Percentiles rank a stretch among this genome's conserved stretches.
Evolutionary conservation across 2,888 invertebrate species (phyloP).

Genomic region (Drosophila tanythrix): DNA sequence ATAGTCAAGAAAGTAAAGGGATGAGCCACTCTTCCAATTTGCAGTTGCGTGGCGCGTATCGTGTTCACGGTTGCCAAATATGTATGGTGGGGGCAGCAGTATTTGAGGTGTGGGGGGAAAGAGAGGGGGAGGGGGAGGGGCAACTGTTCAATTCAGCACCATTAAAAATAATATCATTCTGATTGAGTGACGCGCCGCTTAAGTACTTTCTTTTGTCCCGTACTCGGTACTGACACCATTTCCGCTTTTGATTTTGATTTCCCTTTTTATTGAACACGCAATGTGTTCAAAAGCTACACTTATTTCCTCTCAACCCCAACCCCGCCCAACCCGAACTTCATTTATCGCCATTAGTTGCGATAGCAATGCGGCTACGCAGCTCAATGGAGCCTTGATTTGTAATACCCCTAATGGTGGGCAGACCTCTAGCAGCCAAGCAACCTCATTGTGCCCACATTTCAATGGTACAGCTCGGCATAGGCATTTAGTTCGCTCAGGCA

Average conservation of each 20-base stretch:
- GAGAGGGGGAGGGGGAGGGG: background rate
- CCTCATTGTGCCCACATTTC: background rate
- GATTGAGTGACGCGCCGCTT: constrained; percentile 80
- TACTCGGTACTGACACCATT: constrained; percentile 76
- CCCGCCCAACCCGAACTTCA: background rate
- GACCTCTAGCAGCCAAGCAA: background rate
- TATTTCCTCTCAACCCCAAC: background rate
- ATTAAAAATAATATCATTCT: constrained; percentile 81
- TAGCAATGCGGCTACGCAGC: constrained; percentile 35
- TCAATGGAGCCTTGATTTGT: background rate
- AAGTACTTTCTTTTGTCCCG: constrained; percentile 73
- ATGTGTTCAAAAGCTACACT: constrained; percentile 57
- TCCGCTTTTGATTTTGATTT: constrained; percentile 62
- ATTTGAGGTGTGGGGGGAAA: background rate
- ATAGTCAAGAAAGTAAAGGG: constrained; percentile 5
- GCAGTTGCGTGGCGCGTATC: constrained; percentile 70
- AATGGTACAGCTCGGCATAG: background rate
- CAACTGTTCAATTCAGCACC: constrained; percentile 61
- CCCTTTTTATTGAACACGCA: constrained; percentile 75
- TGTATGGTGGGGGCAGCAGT: constrained; percentile 8
- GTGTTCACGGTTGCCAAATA: constrained; percentile 62
- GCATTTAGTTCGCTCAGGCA: background rate
- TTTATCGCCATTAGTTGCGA: constrained; percentile 2
- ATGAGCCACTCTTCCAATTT: constrained; percentile 18
- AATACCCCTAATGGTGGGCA: constrained; percentile 6